phyloP scores from a whole-genome alignment of 2,113 vertebrate genomes.

The Manacus vitellinus region DNA sequence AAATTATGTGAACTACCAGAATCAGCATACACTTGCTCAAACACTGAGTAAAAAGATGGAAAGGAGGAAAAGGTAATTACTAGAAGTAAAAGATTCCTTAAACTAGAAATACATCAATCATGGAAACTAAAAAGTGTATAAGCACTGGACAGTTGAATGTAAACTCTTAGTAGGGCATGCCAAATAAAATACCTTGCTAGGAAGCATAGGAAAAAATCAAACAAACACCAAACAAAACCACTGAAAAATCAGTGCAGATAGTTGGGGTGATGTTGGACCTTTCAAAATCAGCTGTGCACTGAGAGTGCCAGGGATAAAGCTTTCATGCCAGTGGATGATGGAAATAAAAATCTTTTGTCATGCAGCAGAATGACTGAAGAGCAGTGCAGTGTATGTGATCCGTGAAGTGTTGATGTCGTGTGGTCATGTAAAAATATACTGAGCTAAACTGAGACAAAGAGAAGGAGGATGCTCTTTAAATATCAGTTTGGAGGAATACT shows the following conservation, averaged over 20 bases:
- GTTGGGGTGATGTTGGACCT: neutral
- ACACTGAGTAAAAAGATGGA: neutral
- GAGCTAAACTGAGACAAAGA: neutral
- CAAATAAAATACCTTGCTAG: neutral
- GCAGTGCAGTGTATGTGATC: neutral
- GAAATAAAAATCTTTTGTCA: neutral
- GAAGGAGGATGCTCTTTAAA: neutral
- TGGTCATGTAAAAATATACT: neutral
- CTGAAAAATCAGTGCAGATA: neutral
- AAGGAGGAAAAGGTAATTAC: neutral
- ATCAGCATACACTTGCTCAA: neutral
- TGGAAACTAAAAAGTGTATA: neutral
- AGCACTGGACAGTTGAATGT: neutral
- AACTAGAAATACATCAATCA: rapidly evolving
- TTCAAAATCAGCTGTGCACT: neutral
- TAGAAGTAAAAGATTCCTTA: neutral
- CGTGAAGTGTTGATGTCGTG: neutral
- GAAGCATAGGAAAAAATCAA: neutral
- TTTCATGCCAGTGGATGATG: neutral
- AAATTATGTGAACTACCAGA: neutral
- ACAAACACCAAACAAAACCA: neutral
- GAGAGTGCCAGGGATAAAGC: neutral
- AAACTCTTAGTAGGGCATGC: neutral
- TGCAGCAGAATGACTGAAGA: neutral
- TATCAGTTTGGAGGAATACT: neutral